phyloP scores from a whole-genome alignment of 2,888 invertebrate species.

The Geophilus truncorum region DNA sequence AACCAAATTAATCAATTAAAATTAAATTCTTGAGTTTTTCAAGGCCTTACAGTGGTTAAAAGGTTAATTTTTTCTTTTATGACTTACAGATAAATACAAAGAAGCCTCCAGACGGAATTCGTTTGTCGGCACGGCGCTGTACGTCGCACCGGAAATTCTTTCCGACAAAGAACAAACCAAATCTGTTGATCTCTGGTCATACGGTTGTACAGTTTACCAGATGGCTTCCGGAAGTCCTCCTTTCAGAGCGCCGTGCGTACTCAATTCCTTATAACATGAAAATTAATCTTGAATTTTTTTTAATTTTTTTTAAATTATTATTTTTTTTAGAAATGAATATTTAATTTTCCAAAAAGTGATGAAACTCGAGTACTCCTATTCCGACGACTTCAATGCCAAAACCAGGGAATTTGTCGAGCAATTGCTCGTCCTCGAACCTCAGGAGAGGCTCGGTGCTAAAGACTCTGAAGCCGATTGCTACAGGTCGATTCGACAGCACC shows the following conservation, averaged over 20 bases:
- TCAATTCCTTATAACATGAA: not conserved
- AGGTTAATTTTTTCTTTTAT: not conserved
- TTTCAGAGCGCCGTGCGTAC: slow-evolving; percentile 65
- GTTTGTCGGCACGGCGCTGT: slow-evolving; percentile 98
- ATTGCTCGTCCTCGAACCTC: slow-evolving; percentile 73
- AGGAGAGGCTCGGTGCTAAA: slow-evolving; percentile 71
- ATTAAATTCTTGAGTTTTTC: not conserved
- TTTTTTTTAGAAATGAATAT: slow-evolving; percentile 79
- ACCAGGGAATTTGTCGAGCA: slow-evolving; percentile 84
- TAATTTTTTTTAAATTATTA: slow-evolving; percentile 37
- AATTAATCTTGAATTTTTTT: not conserved
- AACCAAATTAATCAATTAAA: slow-evolving; percentile 36
- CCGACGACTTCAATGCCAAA: slow-evolving; percentile 77
- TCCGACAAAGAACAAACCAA: slow-evolving; percentile 57
- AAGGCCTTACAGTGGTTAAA: not conserved
- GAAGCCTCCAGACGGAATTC: slow-evolving; percentile 44
- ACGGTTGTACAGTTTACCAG: slow-evolving; percentile 95
- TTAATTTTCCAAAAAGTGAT: slow-evolving; percentile 93
- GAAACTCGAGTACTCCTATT: slow-evolving; percentile 83
- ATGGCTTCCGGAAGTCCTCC: slow-evolving; percentile 91
- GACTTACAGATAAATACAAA: not conserved
- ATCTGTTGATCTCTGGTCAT: slow-evolving; percentile 88
- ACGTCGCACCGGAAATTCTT: slow-evolving; percentile 94
- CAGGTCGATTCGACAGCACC: slow-evolving; percentile 75
- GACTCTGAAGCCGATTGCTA: slow-evolving; percentile 64